Conservation (phyloP, 2,888 invertebrate genomes). For the Geotrupes spiniger region DNA sequence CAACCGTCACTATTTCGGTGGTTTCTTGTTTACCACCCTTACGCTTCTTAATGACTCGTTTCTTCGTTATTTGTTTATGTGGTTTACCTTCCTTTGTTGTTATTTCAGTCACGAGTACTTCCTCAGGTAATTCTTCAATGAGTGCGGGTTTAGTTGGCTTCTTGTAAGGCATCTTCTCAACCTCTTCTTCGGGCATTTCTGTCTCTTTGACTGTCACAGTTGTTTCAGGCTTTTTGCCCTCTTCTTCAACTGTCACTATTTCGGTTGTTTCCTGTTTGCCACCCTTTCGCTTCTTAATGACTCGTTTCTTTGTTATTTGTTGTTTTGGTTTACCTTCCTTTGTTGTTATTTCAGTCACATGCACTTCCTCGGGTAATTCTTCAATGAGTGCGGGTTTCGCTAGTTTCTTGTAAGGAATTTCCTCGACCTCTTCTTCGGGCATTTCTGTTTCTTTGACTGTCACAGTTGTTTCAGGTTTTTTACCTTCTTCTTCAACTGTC, state of each 20-base stretch:
- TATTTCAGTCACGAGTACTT: constrained; percentile 27
- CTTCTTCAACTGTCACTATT: constrained; percentile 43
- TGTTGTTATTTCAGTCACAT: constrained; percentile 34
- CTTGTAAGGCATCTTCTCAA: constrained; percentile 12
- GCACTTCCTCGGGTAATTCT: constrained; percentile 38
- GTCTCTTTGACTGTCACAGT: constrained; percentile 37
- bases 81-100: constrained; percentile 28
- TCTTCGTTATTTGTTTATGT: constrained; percentile 42
- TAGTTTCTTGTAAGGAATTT: constrained; percentile 28
- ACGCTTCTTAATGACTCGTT: constrained; percentile 46
- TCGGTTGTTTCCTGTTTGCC: constrained; percentile 38
- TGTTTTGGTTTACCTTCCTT: constrained; percentile 39
- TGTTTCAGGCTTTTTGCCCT: constrained; percentile 40
- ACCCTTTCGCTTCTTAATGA: constrained; percentile 25
- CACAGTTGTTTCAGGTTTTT: constrained; percentile 35
- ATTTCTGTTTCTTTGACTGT: constrained; percentile 30
- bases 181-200: constrained; percentile 30
- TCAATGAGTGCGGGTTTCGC: constrained; percentile 24
- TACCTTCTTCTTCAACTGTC: constrained; percentile 34
- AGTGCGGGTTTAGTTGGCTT: constrained; percentile 25
- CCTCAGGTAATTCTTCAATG: constrained; percentile 34
- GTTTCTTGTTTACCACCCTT: constrained; percentile 45
- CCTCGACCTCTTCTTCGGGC: constrained; percentile 11
- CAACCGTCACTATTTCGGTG: constrained; percentile 44
- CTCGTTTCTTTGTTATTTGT: constrained; percentile 16